These are phyloP conservation scores for Orcinus orca DNA, from an alignment of 2,113 vertebrate genomes.

Conservation along the genomic window DNA sequence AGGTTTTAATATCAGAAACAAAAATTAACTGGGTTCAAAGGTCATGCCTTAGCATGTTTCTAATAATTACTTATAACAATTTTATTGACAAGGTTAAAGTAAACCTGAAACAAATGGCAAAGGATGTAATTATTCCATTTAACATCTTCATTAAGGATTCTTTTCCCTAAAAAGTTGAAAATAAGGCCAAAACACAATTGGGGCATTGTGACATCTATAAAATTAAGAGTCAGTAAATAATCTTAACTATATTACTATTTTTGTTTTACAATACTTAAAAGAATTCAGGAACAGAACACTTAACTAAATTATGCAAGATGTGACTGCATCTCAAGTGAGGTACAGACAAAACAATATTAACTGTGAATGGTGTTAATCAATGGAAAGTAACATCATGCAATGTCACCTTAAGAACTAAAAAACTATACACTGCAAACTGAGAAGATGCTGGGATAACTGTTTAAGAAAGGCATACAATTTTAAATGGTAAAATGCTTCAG, in stretches of 20 bases:
- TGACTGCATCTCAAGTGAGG: neutral
- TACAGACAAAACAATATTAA: neutral
- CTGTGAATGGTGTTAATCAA: fast-evolving
- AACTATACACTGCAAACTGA: too few species aligned
- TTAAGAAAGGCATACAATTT: neutral
- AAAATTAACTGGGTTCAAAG: constrained; percentile 4
- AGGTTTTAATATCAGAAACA: neutral
- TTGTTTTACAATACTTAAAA: neutral
- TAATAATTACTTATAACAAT: neutral
- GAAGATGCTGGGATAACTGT: neutral
- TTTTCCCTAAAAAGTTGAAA: neutral
- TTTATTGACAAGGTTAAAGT: neutral
- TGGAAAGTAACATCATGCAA: neutral
- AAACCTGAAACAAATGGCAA: neutral
- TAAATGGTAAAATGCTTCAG: neutral
- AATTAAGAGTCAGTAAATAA: neutral
- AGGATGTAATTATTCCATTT: neutral
- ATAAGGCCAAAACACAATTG: neutral
- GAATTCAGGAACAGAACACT: neutral
- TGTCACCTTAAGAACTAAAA: neutral
- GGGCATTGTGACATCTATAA: neutral
- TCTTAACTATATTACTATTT: neutral
- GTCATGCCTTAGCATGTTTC: neutral
- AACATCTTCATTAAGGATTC: neutral
- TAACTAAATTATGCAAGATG: neutral